Conservation (phyloP, 2,113 vertebrate genomes). For the Psittacula cyanocephala region DNA sequence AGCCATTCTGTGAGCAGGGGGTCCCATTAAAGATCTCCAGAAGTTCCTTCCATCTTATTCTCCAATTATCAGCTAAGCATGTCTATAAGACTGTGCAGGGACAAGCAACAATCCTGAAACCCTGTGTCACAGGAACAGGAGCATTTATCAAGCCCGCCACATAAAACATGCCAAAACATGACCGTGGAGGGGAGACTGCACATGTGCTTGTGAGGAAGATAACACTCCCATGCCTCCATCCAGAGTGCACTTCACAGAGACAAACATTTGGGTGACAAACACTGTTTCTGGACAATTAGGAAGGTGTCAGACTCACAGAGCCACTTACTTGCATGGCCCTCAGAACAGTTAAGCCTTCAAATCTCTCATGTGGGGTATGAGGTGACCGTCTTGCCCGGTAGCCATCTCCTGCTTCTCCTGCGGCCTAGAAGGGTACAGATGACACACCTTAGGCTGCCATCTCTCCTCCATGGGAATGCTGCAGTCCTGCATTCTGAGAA, state of each 20-base stretch:
- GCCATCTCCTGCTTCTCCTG: conserved; percentile 83
- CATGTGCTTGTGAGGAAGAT: background rate
- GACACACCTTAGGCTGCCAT: background rate
- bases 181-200: background rate
- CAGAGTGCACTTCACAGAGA: background rate
- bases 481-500: background rate
- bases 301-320: background rate
- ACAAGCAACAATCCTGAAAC: background rate
- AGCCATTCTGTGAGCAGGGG: background rate
- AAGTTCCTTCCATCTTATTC: background rate
- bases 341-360: conserved; percentile 89
- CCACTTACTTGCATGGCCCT: conserved; percentile 83
- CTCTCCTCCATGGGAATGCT: background rate
- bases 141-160: background rate
- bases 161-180: rapidly evolving
- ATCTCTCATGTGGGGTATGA: conserved; percentile 92
- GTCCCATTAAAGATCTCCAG: background rate
- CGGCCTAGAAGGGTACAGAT: conserved; percentile 68
- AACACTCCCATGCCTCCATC: background rate
- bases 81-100: background rate
- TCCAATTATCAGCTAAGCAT: background rate
- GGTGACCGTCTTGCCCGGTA: conserved; percentile 87
- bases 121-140: background rate
- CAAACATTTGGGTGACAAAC: background rate
- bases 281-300: background rate